Evolutionary conservation across 2,888 invertebrate species (phyloP).

Genomic region (Nasonia oneida): DNA sequence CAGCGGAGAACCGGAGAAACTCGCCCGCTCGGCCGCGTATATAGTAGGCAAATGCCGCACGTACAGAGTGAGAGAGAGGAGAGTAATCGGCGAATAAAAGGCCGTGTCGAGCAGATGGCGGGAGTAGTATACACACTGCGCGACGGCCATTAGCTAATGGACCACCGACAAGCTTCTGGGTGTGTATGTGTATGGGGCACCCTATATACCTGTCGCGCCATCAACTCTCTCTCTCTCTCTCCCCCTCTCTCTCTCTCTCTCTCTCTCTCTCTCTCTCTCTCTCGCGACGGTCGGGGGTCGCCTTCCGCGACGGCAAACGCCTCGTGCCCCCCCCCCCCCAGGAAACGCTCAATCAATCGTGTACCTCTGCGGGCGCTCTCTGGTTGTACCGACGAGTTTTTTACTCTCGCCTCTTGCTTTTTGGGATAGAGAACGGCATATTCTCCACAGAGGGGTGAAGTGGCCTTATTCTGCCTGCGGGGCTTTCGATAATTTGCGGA

Average conservation of each 20-base stretch:
- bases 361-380: neutral
- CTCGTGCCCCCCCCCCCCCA: neutral
- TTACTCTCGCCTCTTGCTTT: neutral
- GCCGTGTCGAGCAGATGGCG: conserved; percentile 75
- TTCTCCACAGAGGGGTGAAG: conserved; percentile 1
- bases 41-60: conserved; percentile 3
- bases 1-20: conserved; percentile 16
- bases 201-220: conserved; percentile 40
- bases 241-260: neutral
- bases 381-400: neutral
- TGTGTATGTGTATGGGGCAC: neutral
- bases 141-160: conserved; percentile 77
- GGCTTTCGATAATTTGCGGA: neutral
- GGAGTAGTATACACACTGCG: conserved; percentile 28
- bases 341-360: conserved; percentile 45
- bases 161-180: conserved; percentile 70
- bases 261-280: neutral
- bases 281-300: conserved; percentile 6
- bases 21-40: neutral
- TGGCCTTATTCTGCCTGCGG: conserved; percentile 11
- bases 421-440: neutral
- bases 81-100: conserved; percentile 71
- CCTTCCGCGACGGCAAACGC: neutral
- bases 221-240: neutral
- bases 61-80: conserved; percentile 59